phyloP scores from a whole-genome alignment of 1,140 invertebrate species.

The Pectinophora gossypiella region DNA sequence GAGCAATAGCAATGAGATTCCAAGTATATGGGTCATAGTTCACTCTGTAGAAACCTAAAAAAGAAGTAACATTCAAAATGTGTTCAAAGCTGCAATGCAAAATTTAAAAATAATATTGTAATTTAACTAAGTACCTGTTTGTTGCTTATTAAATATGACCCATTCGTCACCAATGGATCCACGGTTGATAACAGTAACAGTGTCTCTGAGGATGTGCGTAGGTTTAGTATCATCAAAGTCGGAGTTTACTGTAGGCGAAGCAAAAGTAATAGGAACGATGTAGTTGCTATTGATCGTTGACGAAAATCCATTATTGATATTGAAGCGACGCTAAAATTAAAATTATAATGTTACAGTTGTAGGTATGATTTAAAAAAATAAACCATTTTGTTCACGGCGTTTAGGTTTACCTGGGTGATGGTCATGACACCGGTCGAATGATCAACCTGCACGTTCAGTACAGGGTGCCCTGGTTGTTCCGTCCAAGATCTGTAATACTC shows the following conservation, averaged over 20 bases:
- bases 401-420: conserved; percentile 74
- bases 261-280: conserved; percentile 77
- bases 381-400: too few species aligned
- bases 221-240: conserved; percentile 70
- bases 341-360: background rate
- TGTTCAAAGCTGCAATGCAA: background rate
- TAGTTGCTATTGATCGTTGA: conserved; percentile 46
- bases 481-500: conserved; percentile 74
- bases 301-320: conserved; percentile 49
- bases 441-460: conserved; percentile 69
- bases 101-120: background rate
- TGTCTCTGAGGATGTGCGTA: conserved; percentile 33
- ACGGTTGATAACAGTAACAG: conserved; percentile 35
- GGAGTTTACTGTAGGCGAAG: conserved; percentile 43
- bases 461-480: conserved; percentile 69
- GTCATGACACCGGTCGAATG: conserved; percentile 64
- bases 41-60: conserved; percentile 86
- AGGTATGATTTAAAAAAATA: background rate
- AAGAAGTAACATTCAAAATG: conserved; percentile 9
- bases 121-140: conserved; percentile 64
- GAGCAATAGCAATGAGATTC: conserved; percentile 76
- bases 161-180: conserved; percentile 58
- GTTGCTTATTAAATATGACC: conserved; percentile 78
- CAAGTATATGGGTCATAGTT: conserved; percentile 85
- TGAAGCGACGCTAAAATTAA: conserved; percentile 53